Percentiles rank a stretch among this genome's conserved stretches.
Evolutionary conservation across 2,113 vertebrate species (phyloP).

Genomic region (Isurus oxyrinchus): DNA sequence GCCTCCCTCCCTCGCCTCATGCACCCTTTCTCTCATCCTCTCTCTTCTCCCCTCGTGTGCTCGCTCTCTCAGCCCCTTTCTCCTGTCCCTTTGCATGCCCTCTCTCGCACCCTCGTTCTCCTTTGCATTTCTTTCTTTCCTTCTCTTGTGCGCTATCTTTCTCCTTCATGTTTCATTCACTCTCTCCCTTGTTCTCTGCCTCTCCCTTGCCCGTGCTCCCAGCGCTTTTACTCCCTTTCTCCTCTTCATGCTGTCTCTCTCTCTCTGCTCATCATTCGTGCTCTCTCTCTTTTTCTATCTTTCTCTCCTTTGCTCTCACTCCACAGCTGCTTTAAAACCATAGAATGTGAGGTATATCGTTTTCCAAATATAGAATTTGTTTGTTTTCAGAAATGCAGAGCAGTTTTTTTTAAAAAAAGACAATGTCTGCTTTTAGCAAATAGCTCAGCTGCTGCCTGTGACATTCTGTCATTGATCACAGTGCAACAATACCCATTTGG

Average conservation of each 20-base stretch:
- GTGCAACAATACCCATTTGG: not conserved
- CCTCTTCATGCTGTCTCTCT: not conserved
- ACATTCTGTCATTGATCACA: not conserved
- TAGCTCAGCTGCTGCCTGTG: not conserved
- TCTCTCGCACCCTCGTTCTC: not conserved
- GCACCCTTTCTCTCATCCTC: not conserved
- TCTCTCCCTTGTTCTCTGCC: not conserved
- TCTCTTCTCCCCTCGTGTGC: not conserved
- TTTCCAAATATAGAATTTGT: not conserved
- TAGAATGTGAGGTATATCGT: not conserved
- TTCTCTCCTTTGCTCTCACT: not conserved
- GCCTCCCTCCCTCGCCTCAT: not conserved
- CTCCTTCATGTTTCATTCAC: not conserved
- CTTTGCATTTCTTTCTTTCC: not conserved
- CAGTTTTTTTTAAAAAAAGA: not conserved
- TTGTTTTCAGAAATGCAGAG: not conserved
- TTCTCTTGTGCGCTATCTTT: constrained; percentile 29
- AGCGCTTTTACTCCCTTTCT: not conserved
- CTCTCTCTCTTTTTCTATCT: not conserved
- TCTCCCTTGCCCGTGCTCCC: not conserved
- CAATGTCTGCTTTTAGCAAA: not conserved
- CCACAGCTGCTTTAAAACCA: not conserved
- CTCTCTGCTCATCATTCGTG: not conserved
- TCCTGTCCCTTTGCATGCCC: not conserved
- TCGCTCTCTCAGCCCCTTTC: not conserved